Conservation (phyloP, 1,140 invertebrate genomes). For the Brachionus sp. region DNA sequence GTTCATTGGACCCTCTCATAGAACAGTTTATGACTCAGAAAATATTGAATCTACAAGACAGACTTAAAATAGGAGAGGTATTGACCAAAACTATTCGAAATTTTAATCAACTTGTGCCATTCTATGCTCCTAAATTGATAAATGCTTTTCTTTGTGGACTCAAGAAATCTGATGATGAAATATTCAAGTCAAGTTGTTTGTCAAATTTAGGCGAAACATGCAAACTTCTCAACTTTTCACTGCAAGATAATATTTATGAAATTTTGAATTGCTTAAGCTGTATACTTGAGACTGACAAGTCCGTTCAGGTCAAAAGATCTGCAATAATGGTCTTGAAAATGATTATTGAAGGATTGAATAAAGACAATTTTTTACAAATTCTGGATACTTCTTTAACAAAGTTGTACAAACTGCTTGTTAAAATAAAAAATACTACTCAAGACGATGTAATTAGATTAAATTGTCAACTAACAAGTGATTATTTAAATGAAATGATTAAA, state of each 20-base stretch:
- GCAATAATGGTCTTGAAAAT: constrained; percentile 71
- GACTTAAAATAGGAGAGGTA: constrained; percentile 77
- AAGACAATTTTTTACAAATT: constrained; percentile 65
- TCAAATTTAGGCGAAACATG: constrained; percentile 81
- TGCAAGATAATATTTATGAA: constrained; percentile 71
- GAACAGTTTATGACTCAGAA: constrained; percentile 63
- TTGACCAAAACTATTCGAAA: constrained; percentile 69
- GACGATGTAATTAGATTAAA: constrained; percentile 71
- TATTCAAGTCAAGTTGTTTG: constrained; percentile 75
- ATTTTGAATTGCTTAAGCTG: constrained; percentile 69
- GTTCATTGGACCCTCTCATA: constrained; percentile 67
- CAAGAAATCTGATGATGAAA: constrained; percentile 66
- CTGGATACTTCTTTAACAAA: constrained; percentile 65
- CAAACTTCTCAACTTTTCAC: constrained; percentile 69
- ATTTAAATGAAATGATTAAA: constrained; percentile 66
- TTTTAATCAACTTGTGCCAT: constrained; percentile 64
- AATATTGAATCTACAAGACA: constrained; percentile 61
- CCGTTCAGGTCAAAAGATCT: constrained; percentile 71
- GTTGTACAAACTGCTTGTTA: constrained; percentile 69
- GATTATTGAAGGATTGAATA: constrained; percentile 70
- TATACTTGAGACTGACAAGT: constrained; percentile 68
- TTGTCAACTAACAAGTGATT: constrained; percentile 70
- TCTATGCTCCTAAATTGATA: constrained; percentile 63
- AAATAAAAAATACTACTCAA: constrained; percentile 65
- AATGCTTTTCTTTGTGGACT: constrained; percentile 70